Evolutionary conservation across 2,113 vertebrate species (phyloP).

Genomic region (Burhinus bistriatus): DNA sequence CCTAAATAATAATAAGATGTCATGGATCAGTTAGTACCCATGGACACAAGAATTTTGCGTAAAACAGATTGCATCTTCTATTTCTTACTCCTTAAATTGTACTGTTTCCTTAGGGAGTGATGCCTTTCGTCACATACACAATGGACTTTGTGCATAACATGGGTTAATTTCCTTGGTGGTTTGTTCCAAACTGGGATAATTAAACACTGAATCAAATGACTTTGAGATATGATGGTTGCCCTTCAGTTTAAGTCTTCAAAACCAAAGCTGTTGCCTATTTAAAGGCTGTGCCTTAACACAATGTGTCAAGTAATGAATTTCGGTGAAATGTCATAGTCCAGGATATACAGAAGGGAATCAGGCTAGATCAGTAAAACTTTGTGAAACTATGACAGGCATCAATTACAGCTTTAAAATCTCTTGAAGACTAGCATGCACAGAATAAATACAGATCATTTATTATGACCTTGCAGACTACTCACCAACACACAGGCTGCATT

Average conservation of each 20-base stretch:
- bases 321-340: not conserved
- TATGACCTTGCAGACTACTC: not conserved
- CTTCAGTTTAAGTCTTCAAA: not conserved
- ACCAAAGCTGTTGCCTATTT: not conserved
- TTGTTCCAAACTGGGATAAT: slow-evolving; percentile 22
- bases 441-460: not conserved
- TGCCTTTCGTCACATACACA: not conserved
- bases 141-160: not conserved
- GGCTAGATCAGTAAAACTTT: not conserved
- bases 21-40: not conserved
- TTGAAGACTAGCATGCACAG: not conserved
- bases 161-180: slow-evolving; percentile 28
- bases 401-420: not conserved
- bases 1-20: not conserved
- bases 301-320: not conserved
- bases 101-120: not conserved
- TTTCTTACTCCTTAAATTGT: not conserved
- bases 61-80: not conserved
- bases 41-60: not conserved
- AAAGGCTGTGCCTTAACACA: not conserved
- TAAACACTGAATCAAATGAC: not conserved
- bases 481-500: not conserved
- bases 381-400: not conserved
- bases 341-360: not conserved
- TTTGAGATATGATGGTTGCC: not conserved